A percentile compares a stretch with the other conserved stretches of the same genome.
These are phyloP conservation scores for Tetraodon nigroviridis DNA, from an alignment of 2,113 vertebrate species.

Conservation along the genomic window DNA sequence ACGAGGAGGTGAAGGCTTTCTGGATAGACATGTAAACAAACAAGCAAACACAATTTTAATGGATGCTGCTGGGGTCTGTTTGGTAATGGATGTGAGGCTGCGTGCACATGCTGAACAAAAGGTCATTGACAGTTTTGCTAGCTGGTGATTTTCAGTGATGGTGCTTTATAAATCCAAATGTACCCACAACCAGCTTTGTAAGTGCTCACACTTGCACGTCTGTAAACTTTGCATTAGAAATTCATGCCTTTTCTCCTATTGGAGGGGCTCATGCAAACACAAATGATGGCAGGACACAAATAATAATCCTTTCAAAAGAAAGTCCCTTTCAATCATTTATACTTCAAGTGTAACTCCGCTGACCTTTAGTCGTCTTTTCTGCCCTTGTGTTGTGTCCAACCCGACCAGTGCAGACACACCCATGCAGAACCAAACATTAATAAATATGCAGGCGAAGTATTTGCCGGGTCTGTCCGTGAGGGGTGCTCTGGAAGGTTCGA, in stretches of 20 bases:
- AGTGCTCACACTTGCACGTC: constrained; percentile 28
- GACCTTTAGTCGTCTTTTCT: constrained; percentile 34
- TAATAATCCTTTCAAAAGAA: constrained; percentile 7
- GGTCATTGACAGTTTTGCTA: constrained; percentile 74
- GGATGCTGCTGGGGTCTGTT: constrained; percentile 45
- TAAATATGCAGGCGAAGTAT: constrained; percentile 49
- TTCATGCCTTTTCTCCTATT: constrained; percentile 12
- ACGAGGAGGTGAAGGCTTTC: constrained; percentile 66
- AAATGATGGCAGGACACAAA: constrained; percentile 6
- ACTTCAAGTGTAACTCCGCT: constrained; percentile 1
- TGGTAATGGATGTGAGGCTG: constrained; percentile 58
- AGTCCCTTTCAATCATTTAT: background rate
- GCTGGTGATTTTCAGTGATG: constrained; percentile 46
- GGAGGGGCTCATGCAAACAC: background rate
- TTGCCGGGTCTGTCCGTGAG: constrained; percentile 55
- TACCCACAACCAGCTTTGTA: constrained; percentile 21
- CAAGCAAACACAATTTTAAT: constrained; percentile 67
- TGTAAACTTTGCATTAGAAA: constrained; percentile 35
- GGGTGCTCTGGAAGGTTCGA: constrained; percentile 56
- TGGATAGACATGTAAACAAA: constrained; percentile 59
- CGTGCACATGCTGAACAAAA: constrained; percentile 66
- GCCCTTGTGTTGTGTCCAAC: constrained; percentile 15
- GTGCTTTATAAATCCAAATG: constrained; percentile 42
- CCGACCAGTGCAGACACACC: constrained; percentile 37
- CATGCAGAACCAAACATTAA: constrained; percentile 50